Evolutionary conservation across 2,113 vertebrate genomes (phyloP), one percentile per base, ranked within the genome.

Genomic region (Nothobranchius furzeri): DNA sequence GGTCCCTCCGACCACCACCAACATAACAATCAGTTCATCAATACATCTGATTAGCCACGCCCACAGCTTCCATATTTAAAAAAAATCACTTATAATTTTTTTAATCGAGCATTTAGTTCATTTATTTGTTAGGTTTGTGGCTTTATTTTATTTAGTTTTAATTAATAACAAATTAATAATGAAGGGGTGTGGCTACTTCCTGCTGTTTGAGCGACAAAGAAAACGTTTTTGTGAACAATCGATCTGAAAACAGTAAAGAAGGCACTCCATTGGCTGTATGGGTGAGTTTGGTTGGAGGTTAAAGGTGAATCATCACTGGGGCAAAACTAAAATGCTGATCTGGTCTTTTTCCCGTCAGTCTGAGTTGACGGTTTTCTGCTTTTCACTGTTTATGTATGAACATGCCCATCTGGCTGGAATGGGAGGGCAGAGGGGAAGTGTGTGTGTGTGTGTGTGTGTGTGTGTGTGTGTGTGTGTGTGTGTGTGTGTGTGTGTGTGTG

Each of bases 341-440:
- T 76, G 45, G 50, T 61, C 9, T 52, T 68, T 66, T 10, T 11
- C 54, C 51, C 7, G 48, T 82, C 78, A 75, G 53, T 47, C 61
- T 47, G 67, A 61, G 48, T 78, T 14, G 3, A 40, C 20, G 60
- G 67, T 67, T 1, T 8, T 20, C 48, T 79, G 9, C 68, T 63
- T 61, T 30, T 74, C 62, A 47, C 50, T 40, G 55, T 75, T 67
- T 58, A 17, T 67, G 64, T 52, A 68, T 72, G 37, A 40, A 14
- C 66, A 13, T 65, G 76, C 35, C 83, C 86, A 85, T 87, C 84
- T 86, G 85, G 73, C 76, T 55, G 47, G 54, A 75, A 24, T 35
- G 62, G 76, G 58, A 79, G 73, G 73, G 68, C 63, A 79, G 0
- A 0, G 5, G 69, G 73, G 67, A 9, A 72, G 64, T 20, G 20